Evolutionary conservation across 1,140 invertebrate genomes (phyloP).

Genomic region (Acromyrmex echinatior): DNA sequence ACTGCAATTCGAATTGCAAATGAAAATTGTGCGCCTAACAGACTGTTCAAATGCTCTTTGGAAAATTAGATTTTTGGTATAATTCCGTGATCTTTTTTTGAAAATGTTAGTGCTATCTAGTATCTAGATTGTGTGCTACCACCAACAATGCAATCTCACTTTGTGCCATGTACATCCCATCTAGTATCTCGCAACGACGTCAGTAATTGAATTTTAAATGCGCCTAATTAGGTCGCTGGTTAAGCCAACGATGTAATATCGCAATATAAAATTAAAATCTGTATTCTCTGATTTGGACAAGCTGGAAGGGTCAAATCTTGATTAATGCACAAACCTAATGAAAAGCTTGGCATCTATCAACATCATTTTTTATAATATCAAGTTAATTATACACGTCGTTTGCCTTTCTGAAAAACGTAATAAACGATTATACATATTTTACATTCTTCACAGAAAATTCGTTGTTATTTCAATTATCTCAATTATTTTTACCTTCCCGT

Average conservation of each 20-base stretch:
- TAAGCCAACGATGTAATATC: conserved; percentile 64
- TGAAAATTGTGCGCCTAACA: conserved; percentile 30
- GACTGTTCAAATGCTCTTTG: conserved; percentile 15
- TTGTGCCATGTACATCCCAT: conserved; percentile 14
- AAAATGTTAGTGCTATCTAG: not conserved
- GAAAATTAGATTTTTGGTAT: conserved; percentile 43
- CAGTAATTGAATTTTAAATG: conserved; percentile 83
- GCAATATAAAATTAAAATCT: conserved; percentile 74
- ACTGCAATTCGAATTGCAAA: not conserved
- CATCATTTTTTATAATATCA: conserved; percentile 6
- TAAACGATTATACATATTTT: not conserved
- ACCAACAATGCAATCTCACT: conserved; percentile 62
- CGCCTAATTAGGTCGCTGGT: conserved; percentile 77
- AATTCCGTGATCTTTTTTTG: conserved; percentile 21
- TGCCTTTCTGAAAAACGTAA: conserved; percentile 3
- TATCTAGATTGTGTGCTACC: conserved; percentile 20
- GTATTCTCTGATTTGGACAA: conserved; percentile 30
- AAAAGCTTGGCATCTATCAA: conserved; percentile 10
- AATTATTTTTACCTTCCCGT: not conserved
- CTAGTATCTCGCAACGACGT: conserved; percentile 16
- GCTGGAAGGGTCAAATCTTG: not conserved
- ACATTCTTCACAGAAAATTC: not conserved
- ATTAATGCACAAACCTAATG: not conserved
- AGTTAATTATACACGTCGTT: conserved; percentile 1
- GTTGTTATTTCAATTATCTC: not conserved